Evolutionary conservation across 1,140 invertebrate genomes (phyloP).

Genomic region (Cyphomyrmex costatus): DNA sequence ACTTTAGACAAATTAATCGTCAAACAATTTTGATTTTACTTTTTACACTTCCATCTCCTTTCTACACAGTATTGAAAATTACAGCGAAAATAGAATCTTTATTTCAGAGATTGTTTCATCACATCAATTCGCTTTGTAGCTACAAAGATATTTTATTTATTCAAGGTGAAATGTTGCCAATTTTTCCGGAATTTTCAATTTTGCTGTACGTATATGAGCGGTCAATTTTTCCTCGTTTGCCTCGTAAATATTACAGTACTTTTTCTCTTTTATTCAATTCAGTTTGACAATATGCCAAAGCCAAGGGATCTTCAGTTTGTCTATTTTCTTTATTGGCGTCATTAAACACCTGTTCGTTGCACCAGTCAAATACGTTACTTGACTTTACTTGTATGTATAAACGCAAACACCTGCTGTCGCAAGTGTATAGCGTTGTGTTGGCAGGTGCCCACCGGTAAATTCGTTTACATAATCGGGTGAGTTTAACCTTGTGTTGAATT

Average conservation of each 20-base stretch:
- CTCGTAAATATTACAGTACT: neutral
- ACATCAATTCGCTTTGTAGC: neutral
- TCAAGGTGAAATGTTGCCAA: neutral
- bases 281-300: neutral
- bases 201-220: neutral
- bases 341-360: slow-evolving; percentile 47
- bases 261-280: slow-evolving; percentile 18
- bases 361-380: neutral
- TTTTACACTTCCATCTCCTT: too few relatives aligned
- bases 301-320: neutral
- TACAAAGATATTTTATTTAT: neutral
- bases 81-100: neutral
- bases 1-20: slow-evolving; percentile 4
- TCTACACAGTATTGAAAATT: neutral
- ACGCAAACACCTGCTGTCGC: slow-evolving; percentile 40
- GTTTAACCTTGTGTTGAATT: slow-evolving; percentile 44
- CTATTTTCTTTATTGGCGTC: slow-evolving; percentile 11
- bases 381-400: neutral
- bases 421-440: neutral
- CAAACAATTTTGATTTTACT: neutral
- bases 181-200: neutral
- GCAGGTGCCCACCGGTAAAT: slow-evolving; percentile 49
- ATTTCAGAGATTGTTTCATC: neutral
- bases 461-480: slow-evolving; percentile 58
- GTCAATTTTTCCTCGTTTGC: neutral